Conservation (phyloP, 2,113 vertebrate species). For the Bungarus multicinctus region DNA sequence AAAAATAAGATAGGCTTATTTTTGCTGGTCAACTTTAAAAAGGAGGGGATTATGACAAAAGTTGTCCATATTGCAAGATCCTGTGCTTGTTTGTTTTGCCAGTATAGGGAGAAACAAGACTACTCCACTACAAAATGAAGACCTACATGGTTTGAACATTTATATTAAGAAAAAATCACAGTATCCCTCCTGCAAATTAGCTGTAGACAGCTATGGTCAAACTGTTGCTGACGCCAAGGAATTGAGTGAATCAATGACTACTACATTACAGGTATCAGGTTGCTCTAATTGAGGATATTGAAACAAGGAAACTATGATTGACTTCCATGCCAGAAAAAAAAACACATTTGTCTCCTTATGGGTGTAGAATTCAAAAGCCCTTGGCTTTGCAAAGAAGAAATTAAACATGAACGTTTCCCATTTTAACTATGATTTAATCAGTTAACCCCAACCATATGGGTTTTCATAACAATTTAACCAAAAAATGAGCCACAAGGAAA, state of each 20-base stretch:
- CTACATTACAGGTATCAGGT: neutral
- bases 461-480: neutral
- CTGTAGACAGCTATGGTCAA: neutral
- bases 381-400: neutral
- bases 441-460: neutral
- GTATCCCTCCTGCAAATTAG: neutral
- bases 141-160: neutral
- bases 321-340: neutral
- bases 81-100: neutral
- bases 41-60: neutral
- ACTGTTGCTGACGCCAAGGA: neutral
- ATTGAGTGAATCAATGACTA: neutral
- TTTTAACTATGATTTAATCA: neutral
- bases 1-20: neutral
- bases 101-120: neutral
- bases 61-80: neutral
- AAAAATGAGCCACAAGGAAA: neutral
- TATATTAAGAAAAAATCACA: neutral
- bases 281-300: neutral
- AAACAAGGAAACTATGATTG: neutral
- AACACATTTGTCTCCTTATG: neutral
- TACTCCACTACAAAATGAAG: neutral
- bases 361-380: neutral
- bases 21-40: neutral
- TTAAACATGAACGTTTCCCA: neutral